Evolutionary conservation across 2,888 invertebrate genomes (phyloP).

Genomic region (Apamea sordens): DNA sequence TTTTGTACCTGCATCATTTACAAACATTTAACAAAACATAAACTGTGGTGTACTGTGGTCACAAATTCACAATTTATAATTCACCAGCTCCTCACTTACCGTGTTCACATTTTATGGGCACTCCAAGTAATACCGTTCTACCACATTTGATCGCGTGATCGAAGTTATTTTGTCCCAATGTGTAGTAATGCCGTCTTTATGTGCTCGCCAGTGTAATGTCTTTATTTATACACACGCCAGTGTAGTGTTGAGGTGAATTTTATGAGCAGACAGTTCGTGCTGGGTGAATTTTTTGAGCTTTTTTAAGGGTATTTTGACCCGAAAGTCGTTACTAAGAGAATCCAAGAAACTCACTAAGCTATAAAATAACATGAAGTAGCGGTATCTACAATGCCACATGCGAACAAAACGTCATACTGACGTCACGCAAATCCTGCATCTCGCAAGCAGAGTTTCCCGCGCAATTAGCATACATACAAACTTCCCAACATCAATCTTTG

Average conservation of each 20-base stretch:
- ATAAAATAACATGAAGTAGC: neutral
- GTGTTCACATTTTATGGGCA: constrained; percentile 61
- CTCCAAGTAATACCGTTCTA: constrained; percentile 59
- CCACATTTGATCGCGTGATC: constrained; percentile 74
- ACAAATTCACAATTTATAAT: constrained; percentile 52
- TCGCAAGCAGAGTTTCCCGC: no score
- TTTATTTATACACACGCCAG: constrained; percentile 69
- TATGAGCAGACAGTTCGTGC: constrained; percentile 45
- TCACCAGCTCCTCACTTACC: constrained; percentile 50
- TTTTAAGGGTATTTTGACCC: constrained; percentile 14
- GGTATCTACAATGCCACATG: no score
- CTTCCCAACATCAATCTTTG: no score
- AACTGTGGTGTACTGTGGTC: constrained; percentile 32
- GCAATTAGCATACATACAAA: no score
- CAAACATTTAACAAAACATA: constrained; percentile 34
- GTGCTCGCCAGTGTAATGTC: constrained; percentile 71
- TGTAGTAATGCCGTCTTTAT: constrained; percentile 66
- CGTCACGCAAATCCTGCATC: no score
- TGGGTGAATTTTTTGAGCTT: constrained; percentile 11
- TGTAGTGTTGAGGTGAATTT: constrained; percentile 50
- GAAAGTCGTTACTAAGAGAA: neutral
- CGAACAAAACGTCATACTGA: no score
- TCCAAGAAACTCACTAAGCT: neutral
- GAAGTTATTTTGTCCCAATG: constrained; percentile 71
- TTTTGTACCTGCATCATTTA: constrained; percentile 39